Evolutionary conservation across 1,140 invertebrate species (phyloP).

Genomic region (Eriosoma lanigerum): DNA sequence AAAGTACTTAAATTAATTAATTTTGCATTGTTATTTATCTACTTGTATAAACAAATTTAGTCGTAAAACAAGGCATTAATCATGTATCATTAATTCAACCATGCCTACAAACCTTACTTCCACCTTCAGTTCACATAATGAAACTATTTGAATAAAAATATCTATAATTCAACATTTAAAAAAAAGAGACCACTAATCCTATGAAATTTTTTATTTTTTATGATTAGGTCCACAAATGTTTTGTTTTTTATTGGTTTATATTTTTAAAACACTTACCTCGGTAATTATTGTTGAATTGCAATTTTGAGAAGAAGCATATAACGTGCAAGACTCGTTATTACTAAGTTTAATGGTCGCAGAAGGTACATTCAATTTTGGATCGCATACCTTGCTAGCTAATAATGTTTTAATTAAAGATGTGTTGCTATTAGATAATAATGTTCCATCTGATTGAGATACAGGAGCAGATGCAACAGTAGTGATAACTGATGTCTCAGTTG

Average conservation of each 20-base stretch:
- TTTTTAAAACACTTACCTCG: constrained; percentile 36
- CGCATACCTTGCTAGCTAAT: constrained; percentile 78
- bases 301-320: constrained; percentile 49
- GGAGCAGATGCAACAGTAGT: constrained; percentile 55
- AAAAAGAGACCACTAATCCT: neutral
- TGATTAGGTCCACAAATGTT: neutral
- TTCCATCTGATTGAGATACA: constrained; percentile 59
- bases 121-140: constrained; percentile 44
- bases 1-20: neutral
- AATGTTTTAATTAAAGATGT: constrained; percentile 82
- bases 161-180: constrained; percentile 24
- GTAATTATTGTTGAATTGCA: constrained; percentile 39
- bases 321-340: constrained; percentile 51
- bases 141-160: constrained; percentile 30
- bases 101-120: constrained; percentile 49
- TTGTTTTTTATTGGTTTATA: neutral
- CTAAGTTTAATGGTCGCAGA: constrained; percentile 51
- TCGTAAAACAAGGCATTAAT: neutral
- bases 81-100: neutral
- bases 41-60: constrained; percentile 4
- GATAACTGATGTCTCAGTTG: constrained; percentile 49
- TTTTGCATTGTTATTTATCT: neutral
- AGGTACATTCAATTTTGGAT: constrained; percentile 50
- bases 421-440: constrained; percentile 56
- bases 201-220: neutral